phyloP scores from a whole-genome alignment of 2,797 vertebrate genomes.

The Jordanella pulchra region DNA sequence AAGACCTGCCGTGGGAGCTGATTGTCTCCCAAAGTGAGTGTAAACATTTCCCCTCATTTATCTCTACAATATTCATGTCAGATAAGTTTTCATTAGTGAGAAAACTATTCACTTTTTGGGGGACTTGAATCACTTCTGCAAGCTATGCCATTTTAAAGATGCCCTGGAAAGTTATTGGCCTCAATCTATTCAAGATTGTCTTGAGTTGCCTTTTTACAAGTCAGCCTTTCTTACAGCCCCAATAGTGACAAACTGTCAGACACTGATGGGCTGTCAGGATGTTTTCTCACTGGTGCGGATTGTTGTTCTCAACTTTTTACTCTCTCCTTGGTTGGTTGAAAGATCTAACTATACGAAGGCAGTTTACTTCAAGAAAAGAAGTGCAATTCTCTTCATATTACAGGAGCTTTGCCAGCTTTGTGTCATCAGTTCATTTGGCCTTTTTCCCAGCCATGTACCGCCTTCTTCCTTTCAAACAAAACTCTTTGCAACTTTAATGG shows the following conservation, averaged over 20 bases:
- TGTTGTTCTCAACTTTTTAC: neutral
- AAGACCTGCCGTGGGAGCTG: neutral
- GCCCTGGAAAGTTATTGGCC: neutral
- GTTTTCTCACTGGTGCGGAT: neutral
- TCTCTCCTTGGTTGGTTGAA: constrained; percentile 16
- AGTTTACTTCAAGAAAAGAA: constrained; percentile 23
- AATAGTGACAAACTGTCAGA: neutral
- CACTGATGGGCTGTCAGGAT: neutral
- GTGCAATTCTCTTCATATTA: constrained; percentile 20
- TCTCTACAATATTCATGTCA: neutral
- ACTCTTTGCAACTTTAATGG: constrained; percentile 80
- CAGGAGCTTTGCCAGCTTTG: constrained; percentile 43
- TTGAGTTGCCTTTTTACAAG: neutral
- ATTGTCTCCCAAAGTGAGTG: neutral
- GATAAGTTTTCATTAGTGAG: neutral
- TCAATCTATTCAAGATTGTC: neutral
- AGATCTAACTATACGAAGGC: constrained; percentile 7
- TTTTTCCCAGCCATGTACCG: constrained; percentile 45
- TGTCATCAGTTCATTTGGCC: constrained; percentile 40
- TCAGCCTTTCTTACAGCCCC: neutral
- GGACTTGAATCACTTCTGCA: neutral
- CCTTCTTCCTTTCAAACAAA: constrained; percentile 56
- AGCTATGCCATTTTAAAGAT: constrained; percentile 1
- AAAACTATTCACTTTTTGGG: neutral
- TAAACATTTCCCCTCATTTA: neutral